phyloP scores from a whole-genome alignment of 37 sponge, comb jelly and placozoan genomes.

The Geodia barretti region DNA sequence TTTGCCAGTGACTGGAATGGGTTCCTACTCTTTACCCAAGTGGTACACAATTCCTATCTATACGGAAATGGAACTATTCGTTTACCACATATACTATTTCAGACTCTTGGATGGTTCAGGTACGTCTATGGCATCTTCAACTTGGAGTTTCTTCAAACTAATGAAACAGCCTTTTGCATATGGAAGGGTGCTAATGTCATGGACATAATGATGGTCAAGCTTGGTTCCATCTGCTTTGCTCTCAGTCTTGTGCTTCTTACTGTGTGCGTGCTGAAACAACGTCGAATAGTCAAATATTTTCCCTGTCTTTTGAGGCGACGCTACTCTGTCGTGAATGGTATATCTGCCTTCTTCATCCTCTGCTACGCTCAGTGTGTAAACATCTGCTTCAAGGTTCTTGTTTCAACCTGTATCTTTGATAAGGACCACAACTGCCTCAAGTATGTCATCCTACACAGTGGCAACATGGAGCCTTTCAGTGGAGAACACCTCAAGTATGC shows the following conservation, averaged over 20 bases:
- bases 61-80: constrained; percentile 24
- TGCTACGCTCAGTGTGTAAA: constrained; percentile 36
- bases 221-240: constrained; percentile 36
- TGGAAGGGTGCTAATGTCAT: constrained; percentile 41
- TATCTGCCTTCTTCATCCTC: constrained; percentile 38
- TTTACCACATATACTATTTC: not conserved
- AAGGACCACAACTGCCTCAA: not conserved
- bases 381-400: constrained; percentile 31
- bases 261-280: too few relatives aligned
- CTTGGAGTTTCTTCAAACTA: constrained; percentile 34
- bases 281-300: too few relatives aligned
- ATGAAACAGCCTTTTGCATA: constrained; percentile 29
- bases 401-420: not conserved
- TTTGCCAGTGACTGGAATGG: constrained; percentile 24
- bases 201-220: constrained; percentile 39
- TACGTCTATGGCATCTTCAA: constrained; percentile 35
- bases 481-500: constrained; percentile 44
- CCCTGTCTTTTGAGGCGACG: not conserved
- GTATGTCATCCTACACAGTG: constrained; percentile 12
- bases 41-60: not conserved
- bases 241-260: constrained; percentile 1
- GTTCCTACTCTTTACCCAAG: constrained; percentile 35
- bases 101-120: not conserved
- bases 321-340: constrained; percentile 23
- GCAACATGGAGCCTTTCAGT: constrained; percentile 22